phyloP scores from a whole-genome alignment of 1,140 invertebrate species.

The Phymorhynchus buccinoides region DNA sequence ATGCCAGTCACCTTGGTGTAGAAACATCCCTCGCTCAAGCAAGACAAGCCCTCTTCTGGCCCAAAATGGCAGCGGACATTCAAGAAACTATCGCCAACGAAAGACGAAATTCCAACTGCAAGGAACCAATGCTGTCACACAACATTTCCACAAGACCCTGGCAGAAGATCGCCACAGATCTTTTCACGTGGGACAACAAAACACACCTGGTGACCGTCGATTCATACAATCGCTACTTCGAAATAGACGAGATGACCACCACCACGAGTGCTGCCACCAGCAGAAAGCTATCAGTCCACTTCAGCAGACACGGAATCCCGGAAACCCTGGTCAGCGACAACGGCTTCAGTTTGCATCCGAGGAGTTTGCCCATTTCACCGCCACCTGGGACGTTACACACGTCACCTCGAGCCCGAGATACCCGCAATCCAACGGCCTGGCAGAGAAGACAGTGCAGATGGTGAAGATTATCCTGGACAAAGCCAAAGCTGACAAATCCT shows the following conservation, averaged over 20 bases:
- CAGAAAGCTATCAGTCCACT: not conserved
- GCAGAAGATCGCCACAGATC: conserved; percentile 16
- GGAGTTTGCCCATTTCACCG: not conserved
- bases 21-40: conserved; percentile 17
- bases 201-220: not conserved
- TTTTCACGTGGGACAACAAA: not conserved
- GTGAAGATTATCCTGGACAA: not conserved
- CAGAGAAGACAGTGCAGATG: not conserved
- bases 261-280: not conserved
- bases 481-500: not conserved
- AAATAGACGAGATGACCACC: not conserved
- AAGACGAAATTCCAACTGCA: not conserved
- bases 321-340: not conserved
- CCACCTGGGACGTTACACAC: not conserved
- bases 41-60: conserved; percentile 10
- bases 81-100: not conserved
- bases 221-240: not conserved
- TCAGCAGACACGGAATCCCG: not conserved
- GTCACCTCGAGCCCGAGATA: not conserved
- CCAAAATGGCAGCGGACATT: conserved; percentile 8
- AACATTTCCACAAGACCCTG: conserved; percentile 8
- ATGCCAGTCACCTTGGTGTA: conserved; percentile 20
- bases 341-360: not conserved
- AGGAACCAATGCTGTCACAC: not conserved
- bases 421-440: not conserved